phyloP scores from a whole-genome alignment of 2,797 vertebrate genomes.

The Philypnodon macrostomus region DNA sequence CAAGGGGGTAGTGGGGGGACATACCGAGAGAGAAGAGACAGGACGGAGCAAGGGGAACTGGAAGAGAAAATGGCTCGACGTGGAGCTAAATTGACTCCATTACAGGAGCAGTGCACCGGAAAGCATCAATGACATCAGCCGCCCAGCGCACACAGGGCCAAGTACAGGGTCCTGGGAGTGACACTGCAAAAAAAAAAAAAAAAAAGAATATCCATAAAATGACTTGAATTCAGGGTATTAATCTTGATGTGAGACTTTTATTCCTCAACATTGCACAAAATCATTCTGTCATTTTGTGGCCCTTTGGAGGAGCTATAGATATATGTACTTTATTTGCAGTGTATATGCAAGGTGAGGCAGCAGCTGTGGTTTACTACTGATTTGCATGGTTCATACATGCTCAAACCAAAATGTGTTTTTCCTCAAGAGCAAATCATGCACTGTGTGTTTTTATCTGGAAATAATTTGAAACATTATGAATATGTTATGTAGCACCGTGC shows the following conservation, averaged over 20 bases:
- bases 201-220: too few relatives aligned
- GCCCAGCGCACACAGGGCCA: slow-evolving; percentile 58
- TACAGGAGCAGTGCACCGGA: slow-evolving; percentile 66
- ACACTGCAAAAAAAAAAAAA: too few relatives aligned
- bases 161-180: slow-evolving; percentile 43
- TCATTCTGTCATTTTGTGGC: too few relatives aligned
- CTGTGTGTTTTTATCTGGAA: slow-evolving; percentile 3
- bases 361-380: slow-evolving; percentile 35
- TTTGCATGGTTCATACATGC: slow-evolving; percentile 57
- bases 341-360: slow-evolving; percentile 30
- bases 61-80: slow-evolving; percentile 57
- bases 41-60: slow-evolving; percentile 28
- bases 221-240: too few relatives aligned
- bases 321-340: too few relatives aligned
- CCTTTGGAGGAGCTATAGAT: too few relatives aligned
- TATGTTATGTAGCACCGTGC: not conserved
- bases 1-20: slow-evolving; percentile 11
- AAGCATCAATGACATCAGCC: slow-evolving; percentile 74
- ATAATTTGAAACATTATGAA: not conserved
- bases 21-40: slow-evolving; percentile 16
- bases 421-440: not conserved
- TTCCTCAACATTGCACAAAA: too few relatives aligned
- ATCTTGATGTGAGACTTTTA: too few relatives aligned
- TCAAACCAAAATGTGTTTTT: slow-evolving; percentile 11
- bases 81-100: slow-evolving; percentile 77